phyloP scores from a whole-genome alignment of 2,888 invertebrate genomes.

The Conomelus anceps region DNA sequence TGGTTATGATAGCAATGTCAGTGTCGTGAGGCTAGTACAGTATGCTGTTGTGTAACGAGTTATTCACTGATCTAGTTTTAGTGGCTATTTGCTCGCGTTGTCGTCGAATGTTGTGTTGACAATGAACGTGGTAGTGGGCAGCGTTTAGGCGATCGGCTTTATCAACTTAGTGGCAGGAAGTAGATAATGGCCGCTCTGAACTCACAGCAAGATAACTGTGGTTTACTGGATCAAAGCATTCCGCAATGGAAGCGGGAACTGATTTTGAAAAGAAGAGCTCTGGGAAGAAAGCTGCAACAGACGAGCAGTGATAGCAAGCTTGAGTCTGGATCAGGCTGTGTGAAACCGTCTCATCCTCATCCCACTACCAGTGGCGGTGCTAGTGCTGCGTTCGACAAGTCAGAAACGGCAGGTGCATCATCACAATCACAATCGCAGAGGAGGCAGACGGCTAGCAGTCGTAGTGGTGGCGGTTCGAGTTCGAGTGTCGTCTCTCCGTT shows the following conservation, averaged over 20 bases:
- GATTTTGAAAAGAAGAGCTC: constrained; percentile 61
- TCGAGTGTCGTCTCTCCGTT: constrained; percentile 34
- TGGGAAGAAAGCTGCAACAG: constrained; percentile 37
- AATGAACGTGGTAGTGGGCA: neutral
- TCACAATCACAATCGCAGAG: constrained; percentile 15
- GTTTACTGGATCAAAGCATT: constrained; percentile 39
- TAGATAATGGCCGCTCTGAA: constrained; percentile 20
- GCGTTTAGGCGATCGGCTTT: neutral
- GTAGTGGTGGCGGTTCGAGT: constrained; percentile 33
- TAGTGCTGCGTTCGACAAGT: constrained; percentile 1
- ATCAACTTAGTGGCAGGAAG: neutral
- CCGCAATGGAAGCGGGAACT: constrained; percentile 82
- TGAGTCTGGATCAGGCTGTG: constrained; percentile 31
- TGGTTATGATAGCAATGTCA: neutral
- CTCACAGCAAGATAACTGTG: constrained; percentile 15
- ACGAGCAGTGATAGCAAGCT: constrained; percentile 35
- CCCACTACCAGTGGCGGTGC: constrained; percentile 31
- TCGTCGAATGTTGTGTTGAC: neutral
- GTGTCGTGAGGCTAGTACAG: neutral
- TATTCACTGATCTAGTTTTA: neutral
- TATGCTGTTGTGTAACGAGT: neutral
- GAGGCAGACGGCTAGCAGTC: constrained; percentile 27
- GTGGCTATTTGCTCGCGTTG: neutral
- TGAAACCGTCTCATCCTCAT: constrained; percentile 35
- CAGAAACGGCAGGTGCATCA: constrained; percentile 10